Base-by-base conservation (phyloP, 1,140 invertebrate genomes). In the Helicoverpa armigera region DNA sequence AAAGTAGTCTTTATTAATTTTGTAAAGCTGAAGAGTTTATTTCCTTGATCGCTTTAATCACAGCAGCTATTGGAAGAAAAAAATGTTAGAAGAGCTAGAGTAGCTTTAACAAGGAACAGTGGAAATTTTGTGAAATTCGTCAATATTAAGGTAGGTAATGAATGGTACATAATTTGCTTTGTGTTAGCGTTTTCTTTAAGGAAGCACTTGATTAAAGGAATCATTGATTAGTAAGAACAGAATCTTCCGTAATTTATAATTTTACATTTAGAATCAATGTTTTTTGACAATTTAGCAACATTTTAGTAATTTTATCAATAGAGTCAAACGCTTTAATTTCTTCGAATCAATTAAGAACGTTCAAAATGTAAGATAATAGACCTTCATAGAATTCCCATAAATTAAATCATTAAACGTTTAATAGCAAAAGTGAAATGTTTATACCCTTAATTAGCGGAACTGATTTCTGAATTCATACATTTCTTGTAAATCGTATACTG, bases 401-500 rank as follows among this genome's bases (percentile, higher is more conserved):
- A 54, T 70, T 31, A 29, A 70, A 13, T 31, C 50, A 29, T 31
- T 18, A 67, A 48, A 67, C n/a, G 3, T 54, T 14, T 54, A n/a
- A n/a, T 13, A 72, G 29, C 50, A 72, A 74, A 58, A 60, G 7
- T 35, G 16, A 29, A 53, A 48, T 74, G 31, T 48, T 60, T 74
- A 60, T 43, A 58, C 74, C 53, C 56, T 76, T 81, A 81, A 81
- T 81, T 81, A 81, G 48, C 43, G 31, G 54, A 76, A 81, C 82
- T 76, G 82, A 84, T 81, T 83, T 85, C 82, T 56, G 60, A 82
- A 79, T 82, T 74, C 72, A 79, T 77, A 81, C 79, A 67, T 83
- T 70, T 73, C 77, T 83, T 84, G 83, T 87, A 87, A 87, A 87
- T 87, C 81, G 65, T 82, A 82, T 48, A 72, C 51, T 78, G 77